Evolutionary conservation across 2,113 vertebrate species (phyloP).

Genomic region (Pelodiscus sinensis): DNA sequence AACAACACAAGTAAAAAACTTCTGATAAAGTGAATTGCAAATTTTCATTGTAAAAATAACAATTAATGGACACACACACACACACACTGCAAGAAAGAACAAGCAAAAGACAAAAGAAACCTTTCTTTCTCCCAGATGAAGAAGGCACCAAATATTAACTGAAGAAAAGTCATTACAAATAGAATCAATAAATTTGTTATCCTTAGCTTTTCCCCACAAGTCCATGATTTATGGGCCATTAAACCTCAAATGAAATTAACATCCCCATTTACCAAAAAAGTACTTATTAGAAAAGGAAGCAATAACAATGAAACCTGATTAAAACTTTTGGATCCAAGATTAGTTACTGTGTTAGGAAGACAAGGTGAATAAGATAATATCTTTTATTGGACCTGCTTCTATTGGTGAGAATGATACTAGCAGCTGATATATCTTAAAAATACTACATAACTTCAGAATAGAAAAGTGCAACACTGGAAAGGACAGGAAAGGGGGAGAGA

Average conservation of each 20-base stretch:
- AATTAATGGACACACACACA: not conserved
- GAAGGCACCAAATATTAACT: not conserved
- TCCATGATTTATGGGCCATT: not conserved
- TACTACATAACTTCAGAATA: not conserved
- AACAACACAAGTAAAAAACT: not conserved
- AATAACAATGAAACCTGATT: not conserved
- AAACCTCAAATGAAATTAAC: not conserved
- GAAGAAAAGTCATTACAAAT: not conserved
- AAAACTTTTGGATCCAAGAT: not conserved
- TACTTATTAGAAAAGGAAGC: not conserved
- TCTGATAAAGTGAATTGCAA: not conserved
- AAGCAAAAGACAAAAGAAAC: not conserved
- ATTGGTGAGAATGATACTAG: not conserved
- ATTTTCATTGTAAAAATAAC: not conserved
- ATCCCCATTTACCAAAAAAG: not conserved
- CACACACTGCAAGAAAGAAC: not conserved
- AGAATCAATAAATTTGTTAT: not conserved
- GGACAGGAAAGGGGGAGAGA: not conserved
- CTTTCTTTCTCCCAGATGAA: not conserved
- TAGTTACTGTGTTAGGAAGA: not conserved
- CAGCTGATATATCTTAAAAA: not conserved
- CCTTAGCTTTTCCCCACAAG: not conserved
- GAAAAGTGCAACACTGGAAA: not conserved
- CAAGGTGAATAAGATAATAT: too few species aligned
- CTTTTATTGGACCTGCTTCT: too few species aligned